Evolutionary conservation across 1,140 invertebrate species (phyloP), one percentile per base, ranked within the genome.

Genomic region (Sycophila sp.): DNA sequence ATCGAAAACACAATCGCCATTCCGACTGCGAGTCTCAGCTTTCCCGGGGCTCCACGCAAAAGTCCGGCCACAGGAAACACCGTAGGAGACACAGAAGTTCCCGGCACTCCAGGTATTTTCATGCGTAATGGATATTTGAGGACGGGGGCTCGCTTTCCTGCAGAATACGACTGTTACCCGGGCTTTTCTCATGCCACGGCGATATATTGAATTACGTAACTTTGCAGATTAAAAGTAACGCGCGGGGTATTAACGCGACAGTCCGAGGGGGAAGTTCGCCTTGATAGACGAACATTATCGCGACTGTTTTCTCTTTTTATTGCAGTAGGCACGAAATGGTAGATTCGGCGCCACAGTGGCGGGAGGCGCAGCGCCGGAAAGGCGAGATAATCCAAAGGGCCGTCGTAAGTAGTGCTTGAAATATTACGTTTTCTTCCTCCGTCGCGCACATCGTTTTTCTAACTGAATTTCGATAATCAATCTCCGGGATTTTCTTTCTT

Each of bases 11-110:
- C 53, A 93, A 93, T 81, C 88, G 92, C 64, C 88, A 92, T 73
- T 96, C 94, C 1, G 95, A 96, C 80, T 95, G 94, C 72, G 95
- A 96, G 81, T 96, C 94, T 77, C 94, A 96, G 83, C 84, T 95
- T 53, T 96, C 94, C 0, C 90, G 93, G 62, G 90, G 93, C 19
- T 96, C 94, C 3, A 91, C 91, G 22, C 80, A 80, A 17, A 89
- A 92, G 73, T 93, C 92, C 2, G 91, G 91, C 30, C 88, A 89
- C 56, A 88, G 92, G 10, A 91, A 93, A 67, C 92, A 94, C 75
- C 87, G 92, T 2, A 85, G 90, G 28, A 85, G 85, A 78, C 91
- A 91, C 75, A 87, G 92, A 75, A 85, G 79, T 30, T 83, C 84
- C 0, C 80, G 84, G 5, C 82, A 84, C n/a, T 86, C 84, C 28